Base-by-base conservation (phyloP, 64 coral and sea anemone species). In the Pachyseris speciosa region DNA sequence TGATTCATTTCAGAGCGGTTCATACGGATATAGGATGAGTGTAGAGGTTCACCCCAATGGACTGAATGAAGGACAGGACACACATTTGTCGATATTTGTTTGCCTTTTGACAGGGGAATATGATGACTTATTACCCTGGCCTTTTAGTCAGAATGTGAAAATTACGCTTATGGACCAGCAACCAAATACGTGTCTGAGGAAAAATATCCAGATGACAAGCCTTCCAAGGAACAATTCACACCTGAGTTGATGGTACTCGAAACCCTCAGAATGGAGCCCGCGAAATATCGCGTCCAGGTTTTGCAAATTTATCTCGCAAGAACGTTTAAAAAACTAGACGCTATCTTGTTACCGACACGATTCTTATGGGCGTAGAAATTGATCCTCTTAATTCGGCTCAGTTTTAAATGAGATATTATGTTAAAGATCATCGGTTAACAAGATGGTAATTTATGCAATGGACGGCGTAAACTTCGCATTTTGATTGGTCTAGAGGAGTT, bases 101-200 rank as follows among this genome's bases (percentile, higher is more conserved):
- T 38, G 67, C 39, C 34, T 70, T 36, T 12, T 70, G 67, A 70
- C 5, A 30, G 58, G 83, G n/a, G 64, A 85, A 69, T 69, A 85
- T 38, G 83, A 85, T 69, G 83, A 40, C 2, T 85, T n/a, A n/a
- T n/a, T n/a, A n/a, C n/a, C n/a, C n/a, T n/a, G n/a, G n/a, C n/a
- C n/a, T n/a, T n/a, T n/a, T 32, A 69, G 20, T 64, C 37, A 49
- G 61, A 85, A 29, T 12, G 44, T 67, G 2, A 85, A 17, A 69
- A 32, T 85, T 1, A 69, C 83, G 4, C 83, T 85, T 17, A 33
- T 85, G 37, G 83, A 85, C 16, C 83, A 85, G 36, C 67, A 70
- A 10, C 67, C 67, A 20, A 38, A 5, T 70, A 11, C 10, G 20
- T 38, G 39, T 38, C 17, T 70, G 33, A 70, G 17, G 33, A 31